phyloP scores from a whole-genome alignment of 2,888 invertebrate species.

The Dysmachus trigonus region DNA sequence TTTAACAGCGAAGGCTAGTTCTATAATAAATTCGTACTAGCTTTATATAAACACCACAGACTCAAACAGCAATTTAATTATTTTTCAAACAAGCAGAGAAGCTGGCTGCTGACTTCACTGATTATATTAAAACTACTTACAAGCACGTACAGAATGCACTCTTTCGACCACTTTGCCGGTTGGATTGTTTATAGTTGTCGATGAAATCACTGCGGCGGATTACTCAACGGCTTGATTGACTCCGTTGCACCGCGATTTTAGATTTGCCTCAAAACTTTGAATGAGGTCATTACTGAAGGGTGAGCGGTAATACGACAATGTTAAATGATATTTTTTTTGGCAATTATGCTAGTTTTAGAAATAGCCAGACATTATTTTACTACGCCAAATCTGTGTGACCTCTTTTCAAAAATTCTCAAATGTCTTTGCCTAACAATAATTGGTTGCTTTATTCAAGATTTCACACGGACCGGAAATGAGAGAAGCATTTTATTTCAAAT shows the following conservation, averaged over 20 bases:
- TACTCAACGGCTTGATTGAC: slow-evolving; percentile 1
- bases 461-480: neutral
- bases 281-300: slow-evolving; percentile 4
- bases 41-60: neutral
- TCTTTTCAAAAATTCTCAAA: neutral
- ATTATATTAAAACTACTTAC: neutral
- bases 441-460: neutral
- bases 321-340: neutral
- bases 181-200: neutral
- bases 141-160: neutral
- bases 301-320: neutral
- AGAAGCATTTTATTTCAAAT: neutral
- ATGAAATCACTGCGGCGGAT: slow-evolving; percentile 8
- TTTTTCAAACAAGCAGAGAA: neutral
- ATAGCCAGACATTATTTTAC: neutral
- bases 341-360: neutral
- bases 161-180: neutral
- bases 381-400: neutral
- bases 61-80: neutral
- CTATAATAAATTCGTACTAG: neutral
- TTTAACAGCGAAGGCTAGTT: neutral
- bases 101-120: neutral
- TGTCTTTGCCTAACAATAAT: neutral
- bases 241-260: neutral
- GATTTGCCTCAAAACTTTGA: neutral